Percentiles rank a stretch among this genome's conserved stretches.
phyloP scores from a whole-genome alignment of 2,797 vertebrate genomes.

The Danio choprae region DNA sequence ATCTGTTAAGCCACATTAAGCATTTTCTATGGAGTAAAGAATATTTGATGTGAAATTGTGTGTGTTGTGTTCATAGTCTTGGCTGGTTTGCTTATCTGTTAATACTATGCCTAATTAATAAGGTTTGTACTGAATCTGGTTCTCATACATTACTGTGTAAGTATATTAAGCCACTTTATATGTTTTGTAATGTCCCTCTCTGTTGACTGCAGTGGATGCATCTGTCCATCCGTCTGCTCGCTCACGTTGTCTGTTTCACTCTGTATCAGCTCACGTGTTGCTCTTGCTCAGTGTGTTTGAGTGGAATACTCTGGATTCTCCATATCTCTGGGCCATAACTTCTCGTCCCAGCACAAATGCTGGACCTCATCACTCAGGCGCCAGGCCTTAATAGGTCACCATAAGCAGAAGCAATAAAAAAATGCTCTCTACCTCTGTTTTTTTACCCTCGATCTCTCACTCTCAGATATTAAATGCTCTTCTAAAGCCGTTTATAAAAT shows the following conservation, averaged over 20 bases:
- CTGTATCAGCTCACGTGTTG: background rate
- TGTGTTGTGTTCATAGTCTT: too few relatives aligned
- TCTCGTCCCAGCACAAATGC: background rate
- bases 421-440: conserved; percentile 6
- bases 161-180: too few relatives aligned
- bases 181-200: too few relatives aligned
- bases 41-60: too few relatives aligned
- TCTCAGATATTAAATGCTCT: conserved; percentile 37
- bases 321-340: conserved; percentile 5
- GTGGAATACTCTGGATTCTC: background rate
- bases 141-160: background rate
- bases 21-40: too few relatives aligned
- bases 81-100: too few relatives aligned
- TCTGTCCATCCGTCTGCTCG: background rate
- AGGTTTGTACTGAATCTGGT: background rate
- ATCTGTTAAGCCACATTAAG: too few relatives aligned
- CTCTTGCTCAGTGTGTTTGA: background rate
- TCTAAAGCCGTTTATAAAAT: conserved; percentile 62
- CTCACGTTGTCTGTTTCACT: background rate
- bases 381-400: conserved; percentile 36
- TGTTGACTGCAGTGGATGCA: background rate
- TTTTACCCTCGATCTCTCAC: conserved; percentile 1
- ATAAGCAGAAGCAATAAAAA: conserved; percentile 41
- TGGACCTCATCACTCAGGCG: background rate
- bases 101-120: too few relatives aligned